Evolutionary conservation across 2,888 invertebrate genomes (phyloP).

Genomic region (Lasioglossum marginatum): DNA sequence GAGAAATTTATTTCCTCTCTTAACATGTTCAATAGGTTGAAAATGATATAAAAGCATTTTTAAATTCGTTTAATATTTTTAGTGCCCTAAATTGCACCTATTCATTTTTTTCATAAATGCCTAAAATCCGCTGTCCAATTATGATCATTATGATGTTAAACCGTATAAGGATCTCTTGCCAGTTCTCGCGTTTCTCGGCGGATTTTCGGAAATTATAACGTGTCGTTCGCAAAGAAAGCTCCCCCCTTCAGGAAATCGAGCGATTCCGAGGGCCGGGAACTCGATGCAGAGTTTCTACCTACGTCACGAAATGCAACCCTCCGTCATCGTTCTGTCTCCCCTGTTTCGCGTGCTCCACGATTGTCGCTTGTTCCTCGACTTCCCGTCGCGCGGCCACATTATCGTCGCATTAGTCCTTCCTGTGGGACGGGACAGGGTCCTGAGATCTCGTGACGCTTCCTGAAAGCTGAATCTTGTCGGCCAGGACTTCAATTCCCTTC

Average conservation of each 20-base stretch:
- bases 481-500: neutral
- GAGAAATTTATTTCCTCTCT: too few species aligned
- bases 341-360: neutral
- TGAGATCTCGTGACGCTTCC: constrained; percentile 38
- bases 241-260: neutral
- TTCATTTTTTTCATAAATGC: too few species aligned
- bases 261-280: neutral
- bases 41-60: too few species aligned
- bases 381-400: constrained; percentile 41
- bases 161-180: too few species aligned
- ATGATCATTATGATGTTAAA: too few species aligned
- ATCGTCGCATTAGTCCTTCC: constrained; percentile 44
- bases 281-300: neutral
- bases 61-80: too few species aligned
- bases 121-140: too few species aligned
- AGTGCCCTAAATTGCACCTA: too few species aligned
- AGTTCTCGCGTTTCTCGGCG: neutral
- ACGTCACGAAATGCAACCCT: constrained; percentile 1
- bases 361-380: constrained; percentile 27
- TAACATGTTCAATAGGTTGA: too few species aligned
- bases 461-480: constrained; percentile 61
- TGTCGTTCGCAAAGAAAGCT: neutral
- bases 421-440: neutral
- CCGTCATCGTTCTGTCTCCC: neutral
- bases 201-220: constrained; percentile 1